Evolutionary conservation across 2,113 vertebrate genomes (phyloP).

Genomic region (Sorex araneus): DNA sequence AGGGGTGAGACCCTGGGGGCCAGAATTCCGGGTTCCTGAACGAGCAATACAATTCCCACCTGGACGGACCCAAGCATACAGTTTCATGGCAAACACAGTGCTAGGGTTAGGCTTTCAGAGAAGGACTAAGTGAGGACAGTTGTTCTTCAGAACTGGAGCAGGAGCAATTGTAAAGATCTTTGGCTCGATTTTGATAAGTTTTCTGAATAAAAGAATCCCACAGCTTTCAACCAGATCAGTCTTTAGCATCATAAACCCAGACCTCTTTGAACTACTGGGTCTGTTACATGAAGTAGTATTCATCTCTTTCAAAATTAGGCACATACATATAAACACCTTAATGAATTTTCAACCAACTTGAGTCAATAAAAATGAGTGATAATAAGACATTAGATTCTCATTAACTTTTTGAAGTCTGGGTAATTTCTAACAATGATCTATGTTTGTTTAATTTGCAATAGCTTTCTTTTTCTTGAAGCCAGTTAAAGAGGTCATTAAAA

Average conservation of each 20-base stretch:
- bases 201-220: no score
- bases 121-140: no score
- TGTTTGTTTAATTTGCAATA: constrained; percentile 45
- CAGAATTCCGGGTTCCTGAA: no score
- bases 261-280: background rate
- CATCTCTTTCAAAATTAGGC: constrained; percentile 21
- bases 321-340: constrained; percentile 5
- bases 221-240: background rate
- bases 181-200: no score
- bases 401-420: constrained; percentile 58
- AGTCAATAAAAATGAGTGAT: constrained; percentile 67
- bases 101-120: no score
- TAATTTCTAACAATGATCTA: constrained; percentile 54
- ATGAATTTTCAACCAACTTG: constrained; percentile 1
- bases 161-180: no score
- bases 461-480: constrained; percentile 44
- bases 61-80: no score
- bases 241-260: no score
- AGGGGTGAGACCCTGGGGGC: no score
- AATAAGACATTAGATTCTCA: constrained; percentile 59
- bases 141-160: no score
- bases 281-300: constrained; percentile 26
- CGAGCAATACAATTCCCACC: no score
- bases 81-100: no score
- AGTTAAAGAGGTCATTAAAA: constrained; percentile 67